Evolutionary conservation across 2,888 invertebrate species (phyloP).

Genomic region (Stenurella melanura): DNA sequence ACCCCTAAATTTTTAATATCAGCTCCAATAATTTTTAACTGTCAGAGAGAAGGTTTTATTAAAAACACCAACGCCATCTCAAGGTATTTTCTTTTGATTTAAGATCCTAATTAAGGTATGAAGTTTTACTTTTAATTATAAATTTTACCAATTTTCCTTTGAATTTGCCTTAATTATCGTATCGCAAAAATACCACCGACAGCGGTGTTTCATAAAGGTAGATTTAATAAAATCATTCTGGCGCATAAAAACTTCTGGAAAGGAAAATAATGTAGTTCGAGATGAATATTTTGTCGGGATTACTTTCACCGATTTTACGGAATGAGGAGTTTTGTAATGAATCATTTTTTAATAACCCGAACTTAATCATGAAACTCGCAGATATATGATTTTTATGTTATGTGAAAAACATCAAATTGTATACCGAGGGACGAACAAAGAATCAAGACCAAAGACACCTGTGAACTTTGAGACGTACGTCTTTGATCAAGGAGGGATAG

Average conservation of each 20-base stretch:
- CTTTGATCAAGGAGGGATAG: no score
- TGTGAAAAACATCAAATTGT: no score
- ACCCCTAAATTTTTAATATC: constrained; percentile 49
- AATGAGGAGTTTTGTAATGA: neutral
- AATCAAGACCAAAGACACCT: no score
- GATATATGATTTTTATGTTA: no score
- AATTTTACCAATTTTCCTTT: constrained; percentile 30
- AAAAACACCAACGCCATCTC: constrained; percentile 16
- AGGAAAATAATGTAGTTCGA: neutral
- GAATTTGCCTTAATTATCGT: constrained; percentile 29
- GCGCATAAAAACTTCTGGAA: neutral
- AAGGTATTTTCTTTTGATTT: constrained; percentile 31
- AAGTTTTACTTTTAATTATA: constrained; percentile 39
- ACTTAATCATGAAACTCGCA: no score
- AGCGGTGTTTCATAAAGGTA: constrained; percentile 19
- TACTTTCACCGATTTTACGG: neutral
- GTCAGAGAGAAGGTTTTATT: constrained; percentile 42
- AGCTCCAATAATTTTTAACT: constrained; percentile 46
- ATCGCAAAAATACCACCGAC: constrained; percentile 10
- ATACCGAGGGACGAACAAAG: no score
- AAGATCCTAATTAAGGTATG: constrained; percentile 29
- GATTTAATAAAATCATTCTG: constrained; percentile 28
- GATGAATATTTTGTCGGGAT: neutral
- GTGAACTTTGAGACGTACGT: no score
- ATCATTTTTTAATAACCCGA: neutral